Percentiles rank a stretch among this genome's conserved stretches.
phyloP scores from a whole-genome alignment of 2,113 vertebrate genomes.

The Struthio camelus region DNA sequence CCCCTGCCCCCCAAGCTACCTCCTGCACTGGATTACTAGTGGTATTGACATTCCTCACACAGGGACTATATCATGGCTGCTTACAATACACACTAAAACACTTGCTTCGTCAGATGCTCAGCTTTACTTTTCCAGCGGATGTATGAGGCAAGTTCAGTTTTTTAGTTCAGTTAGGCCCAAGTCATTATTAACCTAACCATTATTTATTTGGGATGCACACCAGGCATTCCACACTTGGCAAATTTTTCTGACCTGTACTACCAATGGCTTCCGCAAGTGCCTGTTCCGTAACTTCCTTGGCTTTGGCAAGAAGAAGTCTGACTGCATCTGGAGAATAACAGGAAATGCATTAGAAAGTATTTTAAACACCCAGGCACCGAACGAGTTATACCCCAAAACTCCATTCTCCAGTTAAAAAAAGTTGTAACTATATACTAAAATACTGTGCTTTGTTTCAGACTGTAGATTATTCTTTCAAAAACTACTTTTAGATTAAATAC shows the following conservation, averaged over 20 bases:
- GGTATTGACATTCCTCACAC: not conserved
- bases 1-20: not conserved
- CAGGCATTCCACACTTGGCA: not conserved
- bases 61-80: not conserved
- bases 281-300: conserved; percentile 89
- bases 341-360: not conserved
- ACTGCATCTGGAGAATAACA: conserved; percentile 79
- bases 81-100: not conserved
- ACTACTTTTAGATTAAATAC: not conserved
- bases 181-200: not conserved
- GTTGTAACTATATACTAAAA: not conserved
- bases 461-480: not conserved
- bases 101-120: not conserved
- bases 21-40: not conserved
- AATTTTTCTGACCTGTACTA: conserved; percentile 88
- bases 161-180: not conserved
- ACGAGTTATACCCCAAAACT: not conserved
- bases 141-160: not conserved
- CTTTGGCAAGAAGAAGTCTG: conserved; percentile 92
- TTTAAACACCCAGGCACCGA: not conserved
- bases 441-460: not conserved
- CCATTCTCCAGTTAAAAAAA: not conserved
- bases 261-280: conserved; percentile 91
- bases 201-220: not conserved
- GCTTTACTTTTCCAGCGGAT: not conserved